Percentiles rank a stretch among this genome's conserved stretches.
Evolutionary conservation across 2,888 invertebrate species (phyloP).

Genomic region (Ariolimax columbianus): DNA sequence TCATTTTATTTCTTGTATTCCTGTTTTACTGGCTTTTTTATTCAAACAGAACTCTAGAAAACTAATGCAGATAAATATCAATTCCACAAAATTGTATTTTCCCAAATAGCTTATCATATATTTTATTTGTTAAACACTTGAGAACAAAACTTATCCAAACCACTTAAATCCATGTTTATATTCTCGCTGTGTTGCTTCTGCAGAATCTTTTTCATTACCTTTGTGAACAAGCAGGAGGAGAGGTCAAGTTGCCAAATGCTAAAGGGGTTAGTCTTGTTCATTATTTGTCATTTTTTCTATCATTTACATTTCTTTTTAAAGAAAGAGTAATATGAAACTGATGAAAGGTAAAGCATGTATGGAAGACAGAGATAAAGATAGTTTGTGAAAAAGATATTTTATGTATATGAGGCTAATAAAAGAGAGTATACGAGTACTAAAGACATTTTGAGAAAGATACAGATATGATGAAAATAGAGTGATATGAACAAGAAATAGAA

Average conservation of each 20-base stretch:
- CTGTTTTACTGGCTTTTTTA: neutral
- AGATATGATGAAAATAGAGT: no score
- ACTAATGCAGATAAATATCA: neutral
- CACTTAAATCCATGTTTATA: neutral
- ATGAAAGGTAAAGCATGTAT: neutral
- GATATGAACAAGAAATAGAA: no score
- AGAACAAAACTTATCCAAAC: neutral
- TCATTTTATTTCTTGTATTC: no score
- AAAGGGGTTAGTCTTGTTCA: conserved; percentile 82
- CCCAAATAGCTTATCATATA: neutral
- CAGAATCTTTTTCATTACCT: conserved; percentile 96
- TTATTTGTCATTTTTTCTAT: neutral
- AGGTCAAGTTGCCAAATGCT: conserved; percentile 92
- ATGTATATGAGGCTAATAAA: no score
- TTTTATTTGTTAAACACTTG: neutral
- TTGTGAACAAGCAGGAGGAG: conserved; percentile 92
- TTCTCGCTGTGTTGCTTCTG: conserved; percentile 53
- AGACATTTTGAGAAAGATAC: no score
- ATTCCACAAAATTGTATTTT: neutral
- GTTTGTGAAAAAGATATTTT: no score
- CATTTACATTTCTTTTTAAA: neutral
- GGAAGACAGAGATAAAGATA: no score
- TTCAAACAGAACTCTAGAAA: neutral
- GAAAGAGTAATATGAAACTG: neutral
- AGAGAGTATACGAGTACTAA: no score